Evolutionary conservation across 2,888 invertebrate genomes (phyloP).

Genomic region (Hydroisotoma schaefferi): DNA sequence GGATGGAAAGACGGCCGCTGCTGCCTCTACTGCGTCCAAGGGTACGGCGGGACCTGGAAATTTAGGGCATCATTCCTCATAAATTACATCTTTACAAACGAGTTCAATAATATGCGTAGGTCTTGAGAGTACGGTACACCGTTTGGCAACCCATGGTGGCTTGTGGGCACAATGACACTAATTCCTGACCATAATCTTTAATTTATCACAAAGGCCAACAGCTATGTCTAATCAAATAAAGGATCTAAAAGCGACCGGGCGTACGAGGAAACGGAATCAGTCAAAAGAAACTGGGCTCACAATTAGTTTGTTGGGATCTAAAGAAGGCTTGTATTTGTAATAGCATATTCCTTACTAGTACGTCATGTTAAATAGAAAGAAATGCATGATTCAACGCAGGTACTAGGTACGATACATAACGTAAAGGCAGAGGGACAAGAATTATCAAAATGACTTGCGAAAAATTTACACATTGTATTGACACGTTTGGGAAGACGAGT

Average conservation of each 20-base stretch:
- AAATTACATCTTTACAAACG: neutral
- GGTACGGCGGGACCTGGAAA: slow-evolving; percentile 68
- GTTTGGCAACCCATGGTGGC: neutral
- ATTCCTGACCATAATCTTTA: neutral
- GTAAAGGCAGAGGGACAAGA: too few relatives aligned
- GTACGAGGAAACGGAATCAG: neutral
- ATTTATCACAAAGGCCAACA: slow-evolving; percentile 4
- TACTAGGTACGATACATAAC: too few relatives aligned
- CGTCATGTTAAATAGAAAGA: neutral
- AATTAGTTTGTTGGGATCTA: neutral
- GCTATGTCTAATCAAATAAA: slow-evolving; percentile 8
- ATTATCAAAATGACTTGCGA: slow-evolving; percentile 10
- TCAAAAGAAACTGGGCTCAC: slow-evolving; percentile 5
- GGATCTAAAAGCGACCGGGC: neutral
- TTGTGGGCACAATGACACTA: slow-evolving; percentile 9
- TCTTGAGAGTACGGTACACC: neutral
- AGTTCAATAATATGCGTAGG: neutral
- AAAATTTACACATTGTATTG: slow-evolving; percentile 5
- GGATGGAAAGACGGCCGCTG: slow-evolving; percentile 95
- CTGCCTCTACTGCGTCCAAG: slow-evolving; percentile 93
- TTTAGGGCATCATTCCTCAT: too few relatives aligned
- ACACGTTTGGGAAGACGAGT: slow-evolving; percentile 11
- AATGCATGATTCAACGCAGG: too few relatives aligned
- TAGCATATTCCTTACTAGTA: neutral
- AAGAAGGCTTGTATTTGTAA: neutral